Evolutionary conservation across 2,888 invertebrate species (phyloP).

Genomic region (Meteorus cinctellus): DNA sequence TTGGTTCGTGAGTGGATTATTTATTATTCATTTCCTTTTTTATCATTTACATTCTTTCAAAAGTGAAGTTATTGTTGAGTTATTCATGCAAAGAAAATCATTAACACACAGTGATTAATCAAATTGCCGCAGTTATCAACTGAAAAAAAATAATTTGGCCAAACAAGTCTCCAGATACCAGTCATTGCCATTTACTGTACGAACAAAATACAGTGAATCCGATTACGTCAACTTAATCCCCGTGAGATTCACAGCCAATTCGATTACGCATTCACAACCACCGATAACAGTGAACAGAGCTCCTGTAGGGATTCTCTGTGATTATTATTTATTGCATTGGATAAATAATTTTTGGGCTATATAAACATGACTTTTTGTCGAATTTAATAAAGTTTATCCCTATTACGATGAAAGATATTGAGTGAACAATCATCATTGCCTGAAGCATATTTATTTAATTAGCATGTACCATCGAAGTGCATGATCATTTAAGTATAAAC

Average conservation of each 20-base stretch:
- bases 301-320: slow-evolving; percentile 21
- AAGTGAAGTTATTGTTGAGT: neutral
- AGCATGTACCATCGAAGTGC: neutral
- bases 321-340: slow-evolving; percentile 36
- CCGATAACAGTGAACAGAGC: slow-evolving; percentile 48
- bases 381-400: neutral
- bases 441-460: neutral
- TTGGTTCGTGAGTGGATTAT: no score
- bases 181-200: slow-evolving; percentile 47
- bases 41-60: neutral
- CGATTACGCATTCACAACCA: slow-evolving; percentile 55
- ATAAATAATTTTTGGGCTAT: neutral
- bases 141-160: slow-evolving; percentile 29
- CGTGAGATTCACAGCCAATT: slow-evolving; percentile 54
- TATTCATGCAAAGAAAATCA: neutral
- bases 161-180: slow-evolving; percentile 34
- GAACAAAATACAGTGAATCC: slow-evolving; percentile 51
- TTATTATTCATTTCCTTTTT: neutral
- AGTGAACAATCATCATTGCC: neutral
- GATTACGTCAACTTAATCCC: slow-evolving; percentile 55
- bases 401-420: neutral
- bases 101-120: slow-evolving; percentile 9
- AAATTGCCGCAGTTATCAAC: neutral
- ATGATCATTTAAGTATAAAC: neutral
- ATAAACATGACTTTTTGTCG: slow-evolving; percentile 13